A percentile compares a stretch with the other conserved stretches of the same genome.
Evolutionary conservation across 2,113 vertebrate genomes (phyloP).

Genomic region (Eclectus roratus): DNA sequence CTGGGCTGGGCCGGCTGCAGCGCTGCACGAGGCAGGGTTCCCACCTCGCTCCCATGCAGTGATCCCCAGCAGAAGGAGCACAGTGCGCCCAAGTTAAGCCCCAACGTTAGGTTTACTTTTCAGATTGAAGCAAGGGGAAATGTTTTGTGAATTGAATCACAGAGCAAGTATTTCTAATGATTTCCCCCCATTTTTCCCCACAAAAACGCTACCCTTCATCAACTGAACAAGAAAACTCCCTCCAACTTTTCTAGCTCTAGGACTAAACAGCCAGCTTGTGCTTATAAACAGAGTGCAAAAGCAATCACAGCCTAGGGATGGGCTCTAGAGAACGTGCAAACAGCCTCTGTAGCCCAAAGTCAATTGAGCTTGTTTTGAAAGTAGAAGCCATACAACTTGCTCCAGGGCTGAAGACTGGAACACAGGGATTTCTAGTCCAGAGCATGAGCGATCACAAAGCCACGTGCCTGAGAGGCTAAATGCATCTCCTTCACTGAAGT

Average conservation of each 20-base stretch:
- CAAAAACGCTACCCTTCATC: background rate
- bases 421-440: slow-evolving; percentile 40
- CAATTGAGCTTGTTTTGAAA: slow-evolving; percentile 58
- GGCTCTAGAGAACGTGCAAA: slow-evolving; percentile 40
- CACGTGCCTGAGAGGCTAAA: slow-evolving; percentile 35
- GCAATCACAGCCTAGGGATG: slow-evolving; percentile 35
- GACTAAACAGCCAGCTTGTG: slow-evolving; percentile 6
- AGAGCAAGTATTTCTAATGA: background rate
- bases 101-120: background rate
- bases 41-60: background rate
- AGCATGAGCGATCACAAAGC: slow-evolving; percentile 16
- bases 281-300: slow-evolving; percentile 48
- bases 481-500: background rate
- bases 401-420: slow-evolving; percentile 44
- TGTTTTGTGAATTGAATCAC: background rate
- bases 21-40: background rate
- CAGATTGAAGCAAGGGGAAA: background rate
- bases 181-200: fast-evolving
- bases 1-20: background rate
- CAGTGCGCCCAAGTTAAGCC: background rate
- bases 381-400: slow-evolving; percentile 40
- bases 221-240: background rate
- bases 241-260: slow-evolving; percentile 13
- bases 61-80: background rate
- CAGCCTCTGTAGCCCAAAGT: slow-evolving; percentile 45